Conservation (phyloP, 2,888 invertebrate species). For the Amphiduros pacificus region DNA sequence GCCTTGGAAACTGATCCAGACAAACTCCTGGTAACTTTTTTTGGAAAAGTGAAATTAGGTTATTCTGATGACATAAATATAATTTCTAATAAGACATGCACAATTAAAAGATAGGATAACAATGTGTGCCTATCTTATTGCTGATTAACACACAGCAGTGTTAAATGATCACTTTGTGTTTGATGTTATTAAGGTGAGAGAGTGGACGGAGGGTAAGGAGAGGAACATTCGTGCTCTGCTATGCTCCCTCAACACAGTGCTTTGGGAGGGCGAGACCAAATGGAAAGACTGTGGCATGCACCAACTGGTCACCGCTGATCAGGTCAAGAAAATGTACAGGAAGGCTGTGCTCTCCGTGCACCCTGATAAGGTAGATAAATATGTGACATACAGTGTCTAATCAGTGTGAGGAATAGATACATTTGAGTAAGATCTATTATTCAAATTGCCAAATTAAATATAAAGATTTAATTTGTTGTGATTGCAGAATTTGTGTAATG, state of each 20-base stretch:
- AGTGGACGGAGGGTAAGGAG: conserved; percentile 90
- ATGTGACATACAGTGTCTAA: too few species aligned
- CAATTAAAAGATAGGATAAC: too few species aligned
- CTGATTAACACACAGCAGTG: too few species aligned
- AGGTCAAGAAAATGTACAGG: conserved; percentile 94
- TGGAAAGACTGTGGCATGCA: conserved; percentile 96
- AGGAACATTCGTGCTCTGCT: conserved; percentile 93
- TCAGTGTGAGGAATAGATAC: too few species aligned
- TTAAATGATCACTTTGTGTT: too few species aligned
- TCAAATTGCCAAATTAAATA: too few species aligned
- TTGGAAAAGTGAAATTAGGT: background rate
- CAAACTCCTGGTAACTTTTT: conserved; percentile 71
- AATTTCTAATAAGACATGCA: too few species aligned
- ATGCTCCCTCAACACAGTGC: conserved; percentile 88
- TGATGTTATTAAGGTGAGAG: conserved; percentile 66
- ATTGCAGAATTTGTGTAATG: too few species aligned
- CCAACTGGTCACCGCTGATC: conserved; percentile 84
- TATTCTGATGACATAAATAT: background rate
- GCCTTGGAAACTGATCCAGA: conserved; percentile 90
- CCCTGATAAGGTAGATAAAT: conserved; percentile 85
- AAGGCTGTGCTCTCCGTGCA: conserved; percentile 96
- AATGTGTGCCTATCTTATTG: too few species aligned
- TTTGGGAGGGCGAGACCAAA: conserved; percentile 85
- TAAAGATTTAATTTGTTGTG: too few species aligned
- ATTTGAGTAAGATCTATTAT: too few species aligned